Evolutionary conservation across 2,888 invertebrate species (phyloP).

Genomic region (Asteroscopus sphinx): DNA sequence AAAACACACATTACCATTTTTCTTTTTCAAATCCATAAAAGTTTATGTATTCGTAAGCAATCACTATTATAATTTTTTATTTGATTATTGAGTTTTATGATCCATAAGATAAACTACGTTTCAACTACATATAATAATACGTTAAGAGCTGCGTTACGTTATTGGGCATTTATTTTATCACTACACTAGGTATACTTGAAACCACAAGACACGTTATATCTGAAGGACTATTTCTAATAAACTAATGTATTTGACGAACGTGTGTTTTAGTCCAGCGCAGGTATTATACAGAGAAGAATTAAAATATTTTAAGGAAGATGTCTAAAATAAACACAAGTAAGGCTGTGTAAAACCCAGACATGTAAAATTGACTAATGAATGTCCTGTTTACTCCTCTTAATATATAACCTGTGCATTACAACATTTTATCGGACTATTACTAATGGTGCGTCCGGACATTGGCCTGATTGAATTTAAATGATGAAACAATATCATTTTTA

Average conservation of each 20-base stretch:
- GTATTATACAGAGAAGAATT: slow-evolving; percentile 27
- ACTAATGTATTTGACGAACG: slow-evolving; percentile 33
- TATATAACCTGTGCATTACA: slow-evolving; percentile 12
- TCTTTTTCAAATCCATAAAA: slow-evolving; percentile 48
- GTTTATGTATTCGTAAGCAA: slow-evolving; percentile 18
- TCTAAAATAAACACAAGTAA: slow-evolving; percentile 21
- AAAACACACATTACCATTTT: slow-evolving; percentile 41
- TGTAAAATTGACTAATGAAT: slow-evolving; percentile 19
- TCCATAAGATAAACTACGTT: slow-evolving; percentile 17
- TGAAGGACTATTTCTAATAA: slow-evolving; percentile 44
- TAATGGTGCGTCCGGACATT: no score
- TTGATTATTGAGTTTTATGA: slow-evolving; percentile 31
- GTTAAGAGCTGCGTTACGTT: slow-evolving; percentile 10
- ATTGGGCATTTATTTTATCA: slow-evolving; percentile 36
- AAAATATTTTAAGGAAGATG: slow-evolving; percentile 40
- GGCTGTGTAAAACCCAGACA: slow-evolving; percentile 42
- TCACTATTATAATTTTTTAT: slow-evolving; percentile 35
- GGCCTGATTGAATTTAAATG: no score
- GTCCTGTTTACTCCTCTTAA: slow-evolving; percentile 40
- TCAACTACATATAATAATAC: slow-evolving; percentile 8
- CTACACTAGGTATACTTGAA: slow-evolving; percentile 18
- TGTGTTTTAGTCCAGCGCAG: slow-evolving; percentile 28
- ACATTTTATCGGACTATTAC: slow-evolving; percentile 1
- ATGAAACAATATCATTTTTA: no score
- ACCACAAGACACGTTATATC: slow-evolving; percentile 52